phyloP scores from a whole-genome alignment of 2,113 vertebrate species.

The Atrichornis clamosus region DNA sequence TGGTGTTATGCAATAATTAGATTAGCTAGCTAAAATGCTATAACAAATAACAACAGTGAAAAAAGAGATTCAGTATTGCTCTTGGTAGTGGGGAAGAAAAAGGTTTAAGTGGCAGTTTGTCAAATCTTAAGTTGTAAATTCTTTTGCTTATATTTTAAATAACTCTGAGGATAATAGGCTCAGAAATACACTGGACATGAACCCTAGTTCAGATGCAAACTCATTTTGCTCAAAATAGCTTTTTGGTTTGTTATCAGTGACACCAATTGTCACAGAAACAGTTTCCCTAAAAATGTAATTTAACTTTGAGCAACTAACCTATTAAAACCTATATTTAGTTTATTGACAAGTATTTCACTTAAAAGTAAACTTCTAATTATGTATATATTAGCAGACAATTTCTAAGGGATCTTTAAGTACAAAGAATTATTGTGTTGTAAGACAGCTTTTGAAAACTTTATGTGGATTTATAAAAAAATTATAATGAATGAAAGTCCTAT shows the following conservation, averaged over 20 bases:
- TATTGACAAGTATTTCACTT: background rate
- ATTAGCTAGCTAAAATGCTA: background rate
- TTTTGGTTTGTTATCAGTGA: background rate
- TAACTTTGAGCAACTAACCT: background rate
- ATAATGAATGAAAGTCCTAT: background rate
- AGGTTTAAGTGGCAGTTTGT: background rate
- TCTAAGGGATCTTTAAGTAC: background rate
- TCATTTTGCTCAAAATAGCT: background rate
- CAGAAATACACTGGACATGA: background rate
- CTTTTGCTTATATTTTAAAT: background rate
- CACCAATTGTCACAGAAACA: background rate
- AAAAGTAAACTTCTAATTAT: background rate
- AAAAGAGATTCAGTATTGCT: background rate
- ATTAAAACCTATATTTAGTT: background rate
- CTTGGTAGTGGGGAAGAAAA: background rate
- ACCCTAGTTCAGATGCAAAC: background rate
- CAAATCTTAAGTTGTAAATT: background rate
- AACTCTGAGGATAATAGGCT: background rate
- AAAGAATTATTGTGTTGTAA: background rate
- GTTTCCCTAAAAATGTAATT: background rate
- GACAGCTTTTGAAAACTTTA: background rate
- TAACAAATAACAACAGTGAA: background rate
- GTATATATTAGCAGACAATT: background rate
- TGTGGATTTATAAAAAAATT: background rate
- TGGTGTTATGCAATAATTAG: background rate